Evolutionary conservation across 2,888 invertebrate species (phyloP).

Genomic region (Blera fallax): DNA sequence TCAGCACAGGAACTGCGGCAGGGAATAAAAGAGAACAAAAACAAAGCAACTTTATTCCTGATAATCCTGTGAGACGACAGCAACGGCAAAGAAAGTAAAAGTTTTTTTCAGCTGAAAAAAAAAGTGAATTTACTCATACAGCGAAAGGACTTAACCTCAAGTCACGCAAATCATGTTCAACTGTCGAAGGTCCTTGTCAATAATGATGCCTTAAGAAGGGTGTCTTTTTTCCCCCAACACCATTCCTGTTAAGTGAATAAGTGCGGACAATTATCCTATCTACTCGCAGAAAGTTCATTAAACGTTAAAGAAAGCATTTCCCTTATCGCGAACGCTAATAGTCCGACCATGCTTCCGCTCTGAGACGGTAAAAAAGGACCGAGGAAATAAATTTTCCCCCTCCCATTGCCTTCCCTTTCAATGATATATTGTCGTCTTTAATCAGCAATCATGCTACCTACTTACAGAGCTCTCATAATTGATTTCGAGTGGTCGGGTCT

Average conservation of each 20-base stretch:
- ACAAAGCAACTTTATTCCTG: conserved; percentile 34
- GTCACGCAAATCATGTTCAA: conserved; percentile 67
- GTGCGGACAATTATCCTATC: conserved; percentile 63
- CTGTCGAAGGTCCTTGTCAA: conserved; percentile 35
- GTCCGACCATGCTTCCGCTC: conserved; percentile 42
- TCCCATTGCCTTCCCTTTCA: not conserved
- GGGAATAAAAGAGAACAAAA: not conserved
- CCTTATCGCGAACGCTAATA: conserved; percentile 59
- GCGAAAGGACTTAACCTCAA: conserved; percentile 35
- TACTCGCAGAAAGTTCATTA: conserved; percentile 50
- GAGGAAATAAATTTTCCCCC: conserved; percentile 22
- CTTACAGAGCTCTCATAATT: conserved; percentile 56
- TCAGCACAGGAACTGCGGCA: not conserved
- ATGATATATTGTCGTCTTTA: conserved; percentile 50
- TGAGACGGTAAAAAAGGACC: conserved; percentile 21
- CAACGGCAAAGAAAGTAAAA: not conserved
- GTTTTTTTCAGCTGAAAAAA: not conserved
- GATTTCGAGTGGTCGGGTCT: conserved; percentile 52
- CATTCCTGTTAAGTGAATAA: conserved; percentile 48
- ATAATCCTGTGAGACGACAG: conserved; percentile 3
- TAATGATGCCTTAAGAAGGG: conserved; percentile 6
- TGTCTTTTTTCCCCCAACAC: not conserved
- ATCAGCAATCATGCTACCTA: conserved; percentile 64
- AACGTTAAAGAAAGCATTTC: conserved; percentile 56
- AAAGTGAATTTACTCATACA: not conserved